A percentile compares a stretch with the other conserved stretches of the same genome.
These are phyloP conservation scores for Meteorus cinctellus DNA, from an alignment of 2,888 invertebrate species.

Conservation along the genomic window DNA sequence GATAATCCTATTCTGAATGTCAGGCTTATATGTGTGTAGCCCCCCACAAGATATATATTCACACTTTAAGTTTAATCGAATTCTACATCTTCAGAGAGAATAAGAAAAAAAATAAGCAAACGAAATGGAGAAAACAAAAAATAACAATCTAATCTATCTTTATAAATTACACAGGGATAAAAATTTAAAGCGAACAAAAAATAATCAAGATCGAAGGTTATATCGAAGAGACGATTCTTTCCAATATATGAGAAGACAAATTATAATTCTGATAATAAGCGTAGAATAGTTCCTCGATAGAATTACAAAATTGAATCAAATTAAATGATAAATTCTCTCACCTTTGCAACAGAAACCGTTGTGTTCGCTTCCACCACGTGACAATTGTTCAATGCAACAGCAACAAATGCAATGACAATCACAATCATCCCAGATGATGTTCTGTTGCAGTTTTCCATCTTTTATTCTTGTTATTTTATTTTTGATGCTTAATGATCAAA, in stretches of 20 bases:
- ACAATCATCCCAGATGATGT: conserved; percentile 1
- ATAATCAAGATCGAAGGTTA: conserved; percentile 10
- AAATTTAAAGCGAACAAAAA: conserved; percentile 10
- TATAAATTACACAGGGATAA: conserved; percentile 2
- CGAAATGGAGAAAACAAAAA: not conserved
- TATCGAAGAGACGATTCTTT: not conserved
- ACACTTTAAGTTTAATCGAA: conserved; percentile 8
- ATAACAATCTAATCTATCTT: conserved; percentile 10
- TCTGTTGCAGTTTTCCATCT: not conserved
- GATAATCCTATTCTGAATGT: conserved; percentile 12
- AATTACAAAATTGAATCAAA: not conserved
- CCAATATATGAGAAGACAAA: not conserved
- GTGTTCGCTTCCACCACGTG: conserved; percentile 38
- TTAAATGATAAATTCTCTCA: conserved; percentile 18
- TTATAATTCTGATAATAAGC: too few relatives aligned
- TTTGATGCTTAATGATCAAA: not conserved
- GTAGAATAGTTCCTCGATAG: not conserved
- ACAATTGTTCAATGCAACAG: conserved; percentile 28
- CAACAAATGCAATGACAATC: conserved; percentile 26
- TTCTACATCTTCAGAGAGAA: not conserved
- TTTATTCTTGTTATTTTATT: not conserved
- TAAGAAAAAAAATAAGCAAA: not conserved
- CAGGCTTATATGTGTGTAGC: conserved; percentile 5
- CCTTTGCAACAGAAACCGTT: conserved; percentile 38
- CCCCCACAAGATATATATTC: not conserved